These are phyloP conservation scores for Microchrysa polita DNA, from an alignment of 2,888 invertebrate species.

Conservation along the genomic window DNA sequence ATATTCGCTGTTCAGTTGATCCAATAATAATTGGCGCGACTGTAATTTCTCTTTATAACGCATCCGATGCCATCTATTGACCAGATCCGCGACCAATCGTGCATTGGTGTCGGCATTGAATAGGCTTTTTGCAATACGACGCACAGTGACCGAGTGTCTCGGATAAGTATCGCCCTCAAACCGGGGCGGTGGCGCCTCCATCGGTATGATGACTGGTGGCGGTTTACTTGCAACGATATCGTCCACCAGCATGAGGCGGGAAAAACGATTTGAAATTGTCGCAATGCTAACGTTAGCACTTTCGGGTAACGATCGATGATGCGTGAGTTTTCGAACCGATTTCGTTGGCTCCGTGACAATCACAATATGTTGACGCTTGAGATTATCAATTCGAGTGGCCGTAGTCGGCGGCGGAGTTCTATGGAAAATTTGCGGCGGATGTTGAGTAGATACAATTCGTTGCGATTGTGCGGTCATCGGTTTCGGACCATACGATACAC, in stretches of 20 bases:
- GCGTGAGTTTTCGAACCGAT: neutral
- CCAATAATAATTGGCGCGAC: conserved; percentile 15
- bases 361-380: conserved; percentile 31
- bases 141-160: conserved; percentile 8
- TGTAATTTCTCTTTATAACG: conserved; percentile 44
- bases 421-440: neutral
- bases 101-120: conserved; percentile 36
- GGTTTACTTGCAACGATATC: conserved; percentile 10
- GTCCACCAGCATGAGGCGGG: conserved; percentile 39
- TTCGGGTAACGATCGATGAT: neutral
- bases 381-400: conserved; percentile 5
- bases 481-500: neutral
- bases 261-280: conserved; percentile 32
- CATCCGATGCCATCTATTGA: conserved; percentile 47
- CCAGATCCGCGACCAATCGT: conserved; percentile 43
- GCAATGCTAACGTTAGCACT: neutral
- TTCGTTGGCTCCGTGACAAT: conserved; percentile 22
- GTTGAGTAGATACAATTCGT: neutral
- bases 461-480: conserved; percentile 7
- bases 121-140: conserved; percentile 27
- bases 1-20: too few species aligned
- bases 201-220: conserved; percentile 6
- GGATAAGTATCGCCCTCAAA: conserved; percentile 12
- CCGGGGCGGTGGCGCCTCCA: conserved; percentile 21
- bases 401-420: neutral